Conservation (phyloP, 2,113 vertebrate species). For the Sylvietta virens region DNA sequence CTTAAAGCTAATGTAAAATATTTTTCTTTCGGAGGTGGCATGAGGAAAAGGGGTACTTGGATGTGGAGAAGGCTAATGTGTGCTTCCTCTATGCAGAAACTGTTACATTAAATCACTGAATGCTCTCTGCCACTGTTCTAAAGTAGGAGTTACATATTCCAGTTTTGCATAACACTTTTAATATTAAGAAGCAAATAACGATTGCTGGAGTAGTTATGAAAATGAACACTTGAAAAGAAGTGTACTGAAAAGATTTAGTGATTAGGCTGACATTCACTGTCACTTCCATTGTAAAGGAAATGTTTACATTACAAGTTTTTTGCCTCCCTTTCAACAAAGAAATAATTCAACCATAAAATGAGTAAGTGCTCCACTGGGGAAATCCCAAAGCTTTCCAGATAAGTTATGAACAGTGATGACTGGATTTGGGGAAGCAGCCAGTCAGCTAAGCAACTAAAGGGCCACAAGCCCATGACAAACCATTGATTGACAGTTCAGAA, state of each 20-base stretch:
- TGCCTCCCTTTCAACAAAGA: not conserved
- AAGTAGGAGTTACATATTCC: not conserved
- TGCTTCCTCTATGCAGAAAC: not conserved
- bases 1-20: not conserved
- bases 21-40: fast-evolving
- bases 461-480: not conserved
- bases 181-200: not conserved
- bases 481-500: not conserved
- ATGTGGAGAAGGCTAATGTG: not conserved
- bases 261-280: not conserved
- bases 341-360: not conserved
- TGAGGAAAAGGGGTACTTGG: fast-evolving
- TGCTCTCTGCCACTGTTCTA: not conserved
- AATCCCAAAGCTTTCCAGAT: not conserved
- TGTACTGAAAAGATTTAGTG: not conserved
- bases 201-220: not conserved
- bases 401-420: not conserved
- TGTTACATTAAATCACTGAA: not conserved
- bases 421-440: not conserved
- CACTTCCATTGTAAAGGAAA: not conserved
- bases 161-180: not conserved
- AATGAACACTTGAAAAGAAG: not conserved
- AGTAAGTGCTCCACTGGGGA: not conserved
- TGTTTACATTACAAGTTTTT: not conserved
- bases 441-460: not conserved